Base-by-base conservation (phyloP, 2,797 vertebrate genomes). In the Champsocephalus esox region DNA sequence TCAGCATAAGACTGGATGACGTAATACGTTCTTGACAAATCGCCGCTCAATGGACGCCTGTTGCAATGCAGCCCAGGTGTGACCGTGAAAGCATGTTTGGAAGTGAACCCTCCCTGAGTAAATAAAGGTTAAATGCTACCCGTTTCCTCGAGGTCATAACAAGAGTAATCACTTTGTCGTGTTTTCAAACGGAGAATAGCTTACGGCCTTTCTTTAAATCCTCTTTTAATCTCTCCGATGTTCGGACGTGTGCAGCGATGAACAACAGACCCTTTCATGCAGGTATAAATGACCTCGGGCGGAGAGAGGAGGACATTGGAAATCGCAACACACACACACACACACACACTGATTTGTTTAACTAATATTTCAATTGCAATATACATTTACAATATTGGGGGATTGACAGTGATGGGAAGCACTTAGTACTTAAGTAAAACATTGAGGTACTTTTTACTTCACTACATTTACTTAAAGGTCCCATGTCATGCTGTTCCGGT, bases 261-360 rank as follows among this genome's bases (percentile, higher is more conserved):
- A 66, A 88, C 86, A 87, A 82, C 82, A 59, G 74, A 21, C 0
- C 65, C 80, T 80, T 89, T 90, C 69, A 83, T 17, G 17, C 0
- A 12, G n/a, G 54, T 1, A 46, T 9, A 66, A 68, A 75, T 14
- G 73, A 81, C 66, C 74, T 44, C 79, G 46, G 46, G 44, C 70
- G 66, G 32, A 16, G 66, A 8, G 38, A 57, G 52, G 21, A 0
- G 34, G 75, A 67, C 73, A 80, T 59, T 75, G 62, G 63, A 77
- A 82, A 28, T 4, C 24, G 3, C 0, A 0, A 3, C 24, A 3
- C 24, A 28, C 24, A 28, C 24, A 28, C 24, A 28, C 24, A 28
- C 24, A 28, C 24, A 28, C 28, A 28, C 28, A 21, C 2, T 1
- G 21, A 21, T 21, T 21, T 2, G 24, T 28, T 28, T 28, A 28